Evolutionary conservation across 2,113 vertebrate genomes (phyloP).

Genomic region (Ammodytes dubius): DNA sequence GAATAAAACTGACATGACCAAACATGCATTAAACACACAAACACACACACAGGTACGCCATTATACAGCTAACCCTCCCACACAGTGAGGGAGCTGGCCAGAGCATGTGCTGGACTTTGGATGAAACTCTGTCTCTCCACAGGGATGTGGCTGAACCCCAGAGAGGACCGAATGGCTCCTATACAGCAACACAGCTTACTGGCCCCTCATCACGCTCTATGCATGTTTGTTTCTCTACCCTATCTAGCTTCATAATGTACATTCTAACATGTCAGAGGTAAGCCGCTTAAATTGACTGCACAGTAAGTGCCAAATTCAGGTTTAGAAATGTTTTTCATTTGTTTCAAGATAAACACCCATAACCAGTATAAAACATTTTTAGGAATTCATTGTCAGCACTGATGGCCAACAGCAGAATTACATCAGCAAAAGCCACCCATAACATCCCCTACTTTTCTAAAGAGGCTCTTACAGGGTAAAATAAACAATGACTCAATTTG

Average conservation of each 20-base stretch:
- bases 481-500: slow-evolving; percentile 1
- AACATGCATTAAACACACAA: slow-evolving; percentile 13
- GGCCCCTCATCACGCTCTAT: slow-evolving; percentile 28
- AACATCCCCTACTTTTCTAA: slow-evolving; percentile 3
- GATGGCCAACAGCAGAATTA: slow-evolving; percentile 6
- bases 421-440: neutral
- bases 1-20: slow-evolving; percentile 5
- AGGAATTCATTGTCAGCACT: slow-evolving; percentile 4
- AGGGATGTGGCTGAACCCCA: slow-evolving; percentile 48
- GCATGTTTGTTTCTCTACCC: neutral
- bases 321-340: neutral
- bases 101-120: slow-evolving; percentile 77
- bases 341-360: neutral
- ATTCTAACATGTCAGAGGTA: neutral
- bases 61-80: slow-evolving; percentile 52
- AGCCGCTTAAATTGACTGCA: neutral
- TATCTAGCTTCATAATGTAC: slow-evolving; percentile 1
- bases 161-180: slow-evolving; percentile 56
- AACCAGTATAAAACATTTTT: no score
- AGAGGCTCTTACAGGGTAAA: slow-evolving; percentile 10
- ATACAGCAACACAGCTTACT: slow-evolving; percentile 38
- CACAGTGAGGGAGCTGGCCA: slow-evolving; percentile 57
- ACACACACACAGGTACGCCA: neutral
- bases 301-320: neutral
- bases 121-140: slow-evolving; percentile 69